Conservation (phyloP, 2,888 invertebrate genomes). For the Lordiphosa fenestrarum region DNA sequence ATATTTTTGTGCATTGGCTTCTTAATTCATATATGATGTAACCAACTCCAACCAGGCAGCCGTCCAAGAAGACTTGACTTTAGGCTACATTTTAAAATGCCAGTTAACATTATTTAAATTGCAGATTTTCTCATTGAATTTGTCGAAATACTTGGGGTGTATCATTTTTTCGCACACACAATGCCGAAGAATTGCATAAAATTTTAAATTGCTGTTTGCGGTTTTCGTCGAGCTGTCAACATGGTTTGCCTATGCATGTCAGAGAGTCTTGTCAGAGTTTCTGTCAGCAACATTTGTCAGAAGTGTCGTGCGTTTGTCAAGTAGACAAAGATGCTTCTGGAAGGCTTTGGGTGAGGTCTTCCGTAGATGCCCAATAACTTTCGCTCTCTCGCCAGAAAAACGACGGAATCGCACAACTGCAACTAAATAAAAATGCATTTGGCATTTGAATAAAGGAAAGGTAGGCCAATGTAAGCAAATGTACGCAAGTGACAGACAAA, state of each 20-base stretch:
- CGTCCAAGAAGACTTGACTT: constrained; percentile 47
- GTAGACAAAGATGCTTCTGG: constrained; percentile 28
- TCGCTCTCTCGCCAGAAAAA: constrained; percentile 3
- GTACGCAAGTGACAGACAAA: constrained; percentile 60
- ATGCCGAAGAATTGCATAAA: constrained; percentile 59
- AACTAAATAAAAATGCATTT: constrained; percentile 22
- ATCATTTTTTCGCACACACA: constrained; percentile 53
- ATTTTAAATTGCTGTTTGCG: constrained; percentile 44
- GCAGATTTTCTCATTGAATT: constrained; percentile 67
- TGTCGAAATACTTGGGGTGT: constrained; percentile 59
- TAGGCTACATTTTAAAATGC: constrained; percentile 54
- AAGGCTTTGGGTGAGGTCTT: constrained; percentile 42
- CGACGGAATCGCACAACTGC: constrained; percentile 10
- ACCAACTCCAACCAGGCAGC: constrained; percentile 38
- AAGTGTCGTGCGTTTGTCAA: constrained; percentile 67
- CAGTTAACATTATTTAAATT: constrained; percentile 69
- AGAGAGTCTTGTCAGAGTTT: constrained; percentile 49
- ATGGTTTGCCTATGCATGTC: constrained; percentile 51
- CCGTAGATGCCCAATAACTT: constrained; percentile 18
- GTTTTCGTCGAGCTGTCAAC: constrained; percentile 53
- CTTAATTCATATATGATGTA: constrained; percentile 34
- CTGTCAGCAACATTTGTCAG: constrained; percentile 64
- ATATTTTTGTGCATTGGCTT: not conserved
- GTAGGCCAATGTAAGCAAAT: constrained; percentile 37
- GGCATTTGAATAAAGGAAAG: constrained; percentile 66